Evolutionary conservation across 2,888 invertebrate genomes (phyloP).

Genomic region (Phania funesta): DNA sequence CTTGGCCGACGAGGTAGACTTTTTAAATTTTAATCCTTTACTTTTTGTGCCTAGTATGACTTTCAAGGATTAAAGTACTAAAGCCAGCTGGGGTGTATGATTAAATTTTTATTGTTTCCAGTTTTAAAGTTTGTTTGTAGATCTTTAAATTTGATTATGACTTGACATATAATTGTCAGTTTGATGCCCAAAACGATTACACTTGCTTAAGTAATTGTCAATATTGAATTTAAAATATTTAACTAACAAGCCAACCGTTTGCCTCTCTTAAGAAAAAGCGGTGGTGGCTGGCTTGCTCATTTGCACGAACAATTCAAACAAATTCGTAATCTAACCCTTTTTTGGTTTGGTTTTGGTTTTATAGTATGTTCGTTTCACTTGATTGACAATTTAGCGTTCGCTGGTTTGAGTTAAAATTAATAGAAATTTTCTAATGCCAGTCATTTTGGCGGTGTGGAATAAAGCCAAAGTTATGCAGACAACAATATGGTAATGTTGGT

Average conservation of each 20-base stretch:
- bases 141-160: conserved; percentile 70
- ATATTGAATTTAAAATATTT: conserved; percentile 70
- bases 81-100: conserved; percentile 67
- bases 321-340: conserved; percentile 58
- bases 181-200: conserved; percentile 63
- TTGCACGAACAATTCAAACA: conserved; percentile 28
- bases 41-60: conserved; percentile 33
- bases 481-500: conserved; percentile 57
- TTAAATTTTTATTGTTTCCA: conserved; percentile 59
- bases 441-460: conserved; percentile 14
- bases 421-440: conserved; percentile 64
- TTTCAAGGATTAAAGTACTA: conserved; percentile 68
- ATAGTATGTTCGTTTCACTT: conserved; percentile 38
- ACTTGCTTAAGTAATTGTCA: conserved; percentile 75
- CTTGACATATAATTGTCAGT: conserved; percentile 70
- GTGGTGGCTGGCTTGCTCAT: conserved; percentile 35
- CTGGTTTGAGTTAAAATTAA: conserved; percentile 67
- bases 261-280: neutral
- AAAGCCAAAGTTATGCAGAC: conserved; percentile 32
- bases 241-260: conserved; percentile 30
- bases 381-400: conserved; percentile 63
- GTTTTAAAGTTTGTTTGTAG: conserved; percentile 56
- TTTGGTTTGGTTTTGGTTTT: conserved; percentile 32
- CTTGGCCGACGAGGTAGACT: conserved; percentile 19
- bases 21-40: conserved; percentile 63